Evolutionary conservation across 2,113 vertebrate genomes (phyloP).

Genomic region (Epinephelus cyanopodus): DNA sequence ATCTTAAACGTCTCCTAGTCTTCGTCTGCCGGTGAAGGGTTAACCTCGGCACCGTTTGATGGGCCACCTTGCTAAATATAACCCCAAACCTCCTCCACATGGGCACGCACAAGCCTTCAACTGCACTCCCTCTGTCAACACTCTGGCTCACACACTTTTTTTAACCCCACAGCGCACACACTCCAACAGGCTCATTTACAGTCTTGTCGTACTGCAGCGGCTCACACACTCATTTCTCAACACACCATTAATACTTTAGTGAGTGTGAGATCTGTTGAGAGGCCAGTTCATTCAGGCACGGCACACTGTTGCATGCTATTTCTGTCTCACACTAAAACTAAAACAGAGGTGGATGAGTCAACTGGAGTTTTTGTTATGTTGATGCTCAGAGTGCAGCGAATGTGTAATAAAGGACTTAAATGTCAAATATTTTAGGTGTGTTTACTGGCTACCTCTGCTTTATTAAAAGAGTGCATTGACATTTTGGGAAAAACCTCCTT

Average conservation of each 20-base stretch:
- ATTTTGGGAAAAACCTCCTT: background rate
- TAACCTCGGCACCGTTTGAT: constrained; percentile 68
- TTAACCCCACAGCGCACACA: background rate
- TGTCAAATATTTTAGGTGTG: background rate
- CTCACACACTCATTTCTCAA: constrained; percentile 59
- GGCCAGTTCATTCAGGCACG: constrained; percentile 35
- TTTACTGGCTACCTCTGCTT: background rate
- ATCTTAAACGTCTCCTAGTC: background rate
- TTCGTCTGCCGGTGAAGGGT: constrained; percentile 44
- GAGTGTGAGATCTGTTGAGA: constrained; percentile 46
- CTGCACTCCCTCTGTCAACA: constrained; percentile 74
- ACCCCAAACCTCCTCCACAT: constrained; percentile 66
- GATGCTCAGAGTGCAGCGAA: background rate
- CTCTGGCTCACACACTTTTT: constrained; percentile 47
- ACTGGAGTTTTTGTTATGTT: background rate
- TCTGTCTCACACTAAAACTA: constrained; percentile 2
- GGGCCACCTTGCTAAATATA: constrained; percentile 76
- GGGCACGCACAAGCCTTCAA: constrained; percentile 69
- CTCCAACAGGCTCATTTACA: constrained; percentile 57
- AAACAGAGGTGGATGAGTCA: background rate
- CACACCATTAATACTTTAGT: constrained; percentile 70
- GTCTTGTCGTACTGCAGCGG: constrained; percentile 40
- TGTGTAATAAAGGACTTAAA: no score
- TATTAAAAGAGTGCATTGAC: background rate
- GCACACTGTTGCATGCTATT: constrained; percentile 7